A percentile compares a stretch with the other conserved stretches of the same genome.
Evolutionary conservation across 1,140 invertebrate species (phyloP).

Genomic region (Pectinophora gossypiella): DNA sequence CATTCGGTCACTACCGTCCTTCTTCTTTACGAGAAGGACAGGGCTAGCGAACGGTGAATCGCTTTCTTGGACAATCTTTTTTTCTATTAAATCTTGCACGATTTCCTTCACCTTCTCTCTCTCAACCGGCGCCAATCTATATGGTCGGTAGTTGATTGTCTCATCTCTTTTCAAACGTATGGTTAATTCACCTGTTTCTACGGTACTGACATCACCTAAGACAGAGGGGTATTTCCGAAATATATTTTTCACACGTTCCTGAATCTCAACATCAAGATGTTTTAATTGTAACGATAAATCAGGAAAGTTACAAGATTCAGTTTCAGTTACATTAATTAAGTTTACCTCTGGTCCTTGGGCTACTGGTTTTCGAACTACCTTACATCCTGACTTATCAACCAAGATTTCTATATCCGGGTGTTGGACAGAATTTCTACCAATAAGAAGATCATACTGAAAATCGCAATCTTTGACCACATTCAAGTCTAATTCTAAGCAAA

Average conservation of each 20-base stretch:
- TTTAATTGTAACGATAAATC: background rate
- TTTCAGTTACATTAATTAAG: background rate
- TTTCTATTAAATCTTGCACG: constrained; percentile 10
- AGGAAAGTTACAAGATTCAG: background rate
- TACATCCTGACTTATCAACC: background rate
- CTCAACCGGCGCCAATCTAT: constrained; percentile 11
- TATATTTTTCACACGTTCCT: background rate
- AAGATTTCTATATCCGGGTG: background rate
- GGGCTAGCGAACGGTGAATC: constrained; percentile 21
- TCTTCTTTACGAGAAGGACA: constrained; percentile 24
- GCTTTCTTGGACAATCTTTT: constrained; percentile 10
- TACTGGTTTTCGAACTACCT: background rate
- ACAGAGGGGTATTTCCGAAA: background rate
- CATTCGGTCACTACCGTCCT: constrained; percentile 18
- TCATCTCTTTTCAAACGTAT: background rate
- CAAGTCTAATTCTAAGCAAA: constrained; percentile 3
- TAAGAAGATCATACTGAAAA: constrained; percentile 3
- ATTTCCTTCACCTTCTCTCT: constrained; percentile 8
- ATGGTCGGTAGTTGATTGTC: constrained; percentile 14
- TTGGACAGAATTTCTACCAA: constrained; percentile 2
- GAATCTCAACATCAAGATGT: background rate
- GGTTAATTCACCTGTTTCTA: constrained; percentile 5
- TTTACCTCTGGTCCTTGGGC: background rate
- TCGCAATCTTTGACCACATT: constrained; percentile 3
- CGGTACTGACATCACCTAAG: background rate